Evolutionary conservation across 1,140 invertebrate genomes (phyloP), one percentile per base, ranked within the genome.

Genomic region (Drosophila malerkotliana): DNA sequence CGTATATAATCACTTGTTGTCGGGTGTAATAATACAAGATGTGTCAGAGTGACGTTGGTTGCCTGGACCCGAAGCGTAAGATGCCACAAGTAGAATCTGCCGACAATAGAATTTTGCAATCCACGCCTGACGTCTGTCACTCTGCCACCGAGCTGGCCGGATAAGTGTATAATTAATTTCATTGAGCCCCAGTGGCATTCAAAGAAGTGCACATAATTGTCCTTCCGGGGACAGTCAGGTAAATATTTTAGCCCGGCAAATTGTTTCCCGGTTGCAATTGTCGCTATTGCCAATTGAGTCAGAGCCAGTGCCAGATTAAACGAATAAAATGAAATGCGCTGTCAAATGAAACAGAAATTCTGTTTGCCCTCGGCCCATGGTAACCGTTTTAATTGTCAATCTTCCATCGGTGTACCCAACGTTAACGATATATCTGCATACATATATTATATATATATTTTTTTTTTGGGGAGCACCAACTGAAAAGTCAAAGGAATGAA

Each of bases 111-210:
- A 69, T 77, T 66, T 75, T 57, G 63, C 55, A 82, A 72, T 69
- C n/a, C 28, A 18, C 21, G 32, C 55, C 34, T 60, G 26, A 56
- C 41, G 45, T 49, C 72, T 63, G 69, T 41, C 64, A 71, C 61
- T 61, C 69, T 64, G 64, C 45, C 60, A 28, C 47, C n/a, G 7
- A 12, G 21, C 12, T 28, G 60, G 26, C 39, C 14, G 58, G 58
- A 77, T 77, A 80, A 71, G 58, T 78, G 77, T 78, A 69, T 82
- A 87, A 82, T 87, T 82, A 76, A 78, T 87, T 78, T 81, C 66
- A 71, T 72, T 49, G 58, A 24, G 59, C 67, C 54, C 63, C 47
- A 37, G 39, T 41, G 67, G 15, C 37, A 45, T 57, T 54, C 55
- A 24, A 28, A 30, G n/a, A 37, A 15, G 24, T 21, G 8, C 44